Evolutionary conservation across 1,140 invertebrate genomes (phyloP).

Genomic region (Drosophila watanabei): DNA sequence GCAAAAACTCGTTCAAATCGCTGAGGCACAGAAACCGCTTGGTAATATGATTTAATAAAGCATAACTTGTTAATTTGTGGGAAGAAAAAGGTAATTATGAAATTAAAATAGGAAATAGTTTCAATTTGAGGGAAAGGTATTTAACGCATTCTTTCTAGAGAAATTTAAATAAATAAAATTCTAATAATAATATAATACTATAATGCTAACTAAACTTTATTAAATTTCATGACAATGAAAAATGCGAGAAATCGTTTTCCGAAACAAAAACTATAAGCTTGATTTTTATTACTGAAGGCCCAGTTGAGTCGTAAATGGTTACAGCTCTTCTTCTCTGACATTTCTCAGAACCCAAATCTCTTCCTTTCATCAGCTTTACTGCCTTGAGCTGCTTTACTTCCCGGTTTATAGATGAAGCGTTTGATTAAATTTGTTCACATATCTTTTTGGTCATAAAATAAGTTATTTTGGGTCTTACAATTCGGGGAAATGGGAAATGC

Average conservation of each 20-base stretch:
- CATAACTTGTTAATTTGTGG: not conserved
- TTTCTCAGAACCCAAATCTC: conserved; percentile 1
- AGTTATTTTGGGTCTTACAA: conserved; percentile 1
- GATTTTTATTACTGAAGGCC: not conserved
- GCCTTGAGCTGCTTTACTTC: conserved; percentile 12
- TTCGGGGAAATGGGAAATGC: not conserved
- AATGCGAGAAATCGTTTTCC: conserved; percentile 10
- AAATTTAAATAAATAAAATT: not conserved
- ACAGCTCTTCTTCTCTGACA: not conserved
- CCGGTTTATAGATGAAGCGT: conserved; percentile 16
- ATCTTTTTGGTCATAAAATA: conserved; percentile 17
- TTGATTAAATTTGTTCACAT: conserved; percentile 20
- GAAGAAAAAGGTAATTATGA: not conserved
- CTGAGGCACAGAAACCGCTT: not conserved
- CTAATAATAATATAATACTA: no score
- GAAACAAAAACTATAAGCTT: conserved; percentile 6
- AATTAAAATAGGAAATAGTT: not conserved
- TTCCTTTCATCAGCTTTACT: conserved; percentile 4
- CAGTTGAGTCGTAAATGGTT: conserved; percentile 14
- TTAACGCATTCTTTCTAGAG: not conserved
- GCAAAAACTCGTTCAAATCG: no score
- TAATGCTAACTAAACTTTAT: not conserved
- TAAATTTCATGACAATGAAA: not conserved
- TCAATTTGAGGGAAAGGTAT: not conserved
- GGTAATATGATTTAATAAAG: not conserved